Conservation (phyloP, 2,888 invertebrate species). For the Papilio elwesi region DNA sequence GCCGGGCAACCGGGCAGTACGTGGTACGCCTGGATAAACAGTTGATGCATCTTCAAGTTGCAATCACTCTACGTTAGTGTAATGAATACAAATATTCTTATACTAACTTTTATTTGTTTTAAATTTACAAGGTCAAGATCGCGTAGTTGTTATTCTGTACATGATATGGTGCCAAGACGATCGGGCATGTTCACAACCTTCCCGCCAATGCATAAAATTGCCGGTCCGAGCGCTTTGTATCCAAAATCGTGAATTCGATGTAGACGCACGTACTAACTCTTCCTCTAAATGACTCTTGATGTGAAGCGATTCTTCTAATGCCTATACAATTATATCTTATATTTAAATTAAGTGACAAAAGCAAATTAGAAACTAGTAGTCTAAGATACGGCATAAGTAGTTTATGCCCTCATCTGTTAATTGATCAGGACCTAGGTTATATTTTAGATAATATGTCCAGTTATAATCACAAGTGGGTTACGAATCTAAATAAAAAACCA, state of each 20-base stretch:
- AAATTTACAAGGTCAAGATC: constrained; percentile 44
- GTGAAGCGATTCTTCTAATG: constrained; percentile 63
- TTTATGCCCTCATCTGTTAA: too few species aligned
- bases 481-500: too few species aligned
- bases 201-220: constrained; percentile 62
- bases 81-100: constrained; percentile 6
- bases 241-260: constrained; percentile 61
- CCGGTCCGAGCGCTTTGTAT: constrained; percentile 59
- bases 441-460: too few species aligned
- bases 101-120: constrained; percentile 17
- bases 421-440: too few species aligned
- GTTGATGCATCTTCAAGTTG: too few species aligned
- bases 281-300: constrained; percentile 66
- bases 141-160: constrained; percentile 62
- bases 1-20: too few species aligned
- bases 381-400: too few species aligned
- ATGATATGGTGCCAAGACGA: constrained; percentile 66
- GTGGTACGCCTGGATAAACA: too few species aligned
- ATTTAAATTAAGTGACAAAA: neutral
- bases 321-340: constrained; percentile 43
- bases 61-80: neutral
- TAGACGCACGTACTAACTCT: constrained; percentile 57
- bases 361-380: too few species aligned
- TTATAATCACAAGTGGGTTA: too few species aligned
- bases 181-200: constrained; percentile 55